A percentile compares a stretch with the other conserved stretches of the same genome.
Evolutionary conservation across 2,888 invertebrate genomes (phyloP).

Genomic region (Drosophila niveifrons): DNA sequence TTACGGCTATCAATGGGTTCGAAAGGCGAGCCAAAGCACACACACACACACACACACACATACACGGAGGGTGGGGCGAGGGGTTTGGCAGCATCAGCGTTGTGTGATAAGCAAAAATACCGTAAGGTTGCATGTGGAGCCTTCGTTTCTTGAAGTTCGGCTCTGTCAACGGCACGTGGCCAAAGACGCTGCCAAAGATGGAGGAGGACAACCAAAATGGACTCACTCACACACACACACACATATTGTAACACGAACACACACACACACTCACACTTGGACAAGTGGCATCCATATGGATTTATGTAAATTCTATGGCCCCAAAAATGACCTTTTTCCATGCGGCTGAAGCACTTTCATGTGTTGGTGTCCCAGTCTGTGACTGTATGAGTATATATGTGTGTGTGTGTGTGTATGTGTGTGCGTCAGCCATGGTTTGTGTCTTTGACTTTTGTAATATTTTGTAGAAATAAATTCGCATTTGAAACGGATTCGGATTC

Average conservation of each 20-base stretch:
- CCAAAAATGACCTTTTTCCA: conserved; percentile 82
- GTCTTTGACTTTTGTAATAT: conserved; percentile 84
- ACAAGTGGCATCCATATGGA: conserved; percentile 82
- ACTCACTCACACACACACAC: conserved; percentile 12
- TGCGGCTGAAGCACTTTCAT: conserved; percentile 49
- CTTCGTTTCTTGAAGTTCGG: conserved; percentile 37
- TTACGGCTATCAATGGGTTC: conserved; percentile 74
- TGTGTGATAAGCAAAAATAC: conserved; percentile 64
- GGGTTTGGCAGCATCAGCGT: conserved; percentile 33
- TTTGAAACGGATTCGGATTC: conserved; percentile 83
- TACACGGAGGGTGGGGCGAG: background rate
- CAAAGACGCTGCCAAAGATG: conserved; percentile 52
- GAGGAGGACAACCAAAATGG: conserved; percentile 46
- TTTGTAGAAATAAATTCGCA: conserved; percentile 84
- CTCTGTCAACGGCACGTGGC: conserved; percentile 60
- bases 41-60: conserved; percentile 20
- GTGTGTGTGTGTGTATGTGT: conserved; percentile 7
- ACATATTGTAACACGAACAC: background rate
- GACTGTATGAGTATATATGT: background rate
- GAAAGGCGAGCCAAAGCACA: conserved; percentile 42
- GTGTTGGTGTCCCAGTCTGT: conserved; percentile 11
- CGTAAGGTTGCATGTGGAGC: conserved; percentile 57
- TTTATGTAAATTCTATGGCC: conserved; percentile 83
- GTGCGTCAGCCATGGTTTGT: conserved; percentile 38
- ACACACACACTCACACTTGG: conserved; percentile 41